Evolutionary conservation across 2,888 invertebrate genomes (phyloP).

Genomic region (Dryocosmus kuriphilus): DNA sequence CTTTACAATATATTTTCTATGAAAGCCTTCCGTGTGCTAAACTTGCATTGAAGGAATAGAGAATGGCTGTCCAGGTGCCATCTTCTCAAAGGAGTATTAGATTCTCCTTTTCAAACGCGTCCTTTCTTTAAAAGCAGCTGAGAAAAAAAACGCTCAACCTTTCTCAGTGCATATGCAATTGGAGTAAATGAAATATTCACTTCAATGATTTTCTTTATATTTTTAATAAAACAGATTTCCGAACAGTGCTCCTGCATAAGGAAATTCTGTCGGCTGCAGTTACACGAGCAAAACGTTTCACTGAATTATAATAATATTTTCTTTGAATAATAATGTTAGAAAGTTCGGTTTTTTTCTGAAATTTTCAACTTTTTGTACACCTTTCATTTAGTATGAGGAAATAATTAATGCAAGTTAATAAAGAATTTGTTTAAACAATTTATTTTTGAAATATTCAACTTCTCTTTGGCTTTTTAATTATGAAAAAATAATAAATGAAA

Average conservation of each 20-base stretch:
- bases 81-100: constrained; percentile 7
- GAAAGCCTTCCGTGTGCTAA: background rate
- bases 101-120: constrained; percentile 13
- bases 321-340: too few relatives aligned
- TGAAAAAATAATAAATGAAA: too few relatives aligned
- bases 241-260: background rate
- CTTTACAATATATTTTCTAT: constrained; percentile 4
- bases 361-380: too few relatives aligned
- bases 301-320: background rate
- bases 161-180: background rate
- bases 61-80: constrained; percentile 24
- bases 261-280: background rate
- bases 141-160: background rate
- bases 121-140: background rate
- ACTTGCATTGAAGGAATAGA: constrained; percentile 12
- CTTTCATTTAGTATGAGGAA: too few relatives aligned
- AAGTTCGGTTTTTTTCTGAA: too few relatives aligned
- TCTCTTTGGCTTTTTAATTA: too few relatives aligned
- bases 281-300: background rate
- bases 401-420: too few relatives aligned
- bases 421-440: too few relatives aligned
- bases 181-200: background rate
- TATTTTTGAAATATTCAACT: too few relatives aligned
- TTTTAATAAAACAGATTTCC: background rate
- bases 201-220: background rate